phyloP scores from a whole-genome alignment of 2,888 invertebrate genomes.

The Palloptera scutellata region DNA sequence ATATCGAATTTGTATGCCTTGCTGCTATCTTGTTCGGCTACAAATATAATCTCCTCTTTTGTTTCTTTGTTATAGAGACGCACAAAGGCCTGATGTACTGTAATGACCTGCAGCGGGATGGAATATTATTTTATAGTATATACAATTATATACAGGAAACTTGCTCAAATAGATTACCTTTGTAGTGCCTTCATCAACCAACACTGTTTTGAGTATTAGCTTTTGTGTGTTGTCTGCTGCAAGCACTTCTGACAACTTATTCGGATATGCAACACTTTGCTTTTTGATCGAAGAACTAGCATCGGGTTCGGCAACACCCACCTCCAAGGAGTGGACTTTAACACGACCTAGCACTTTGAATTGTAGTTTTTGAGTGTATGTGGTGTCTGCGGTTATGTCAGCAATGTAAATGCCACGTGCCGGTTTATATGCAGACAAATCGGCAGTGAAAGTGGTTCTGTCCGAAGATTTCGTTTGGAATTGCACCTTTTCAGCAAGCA shows the following conservation, averaged over 20 bases:
- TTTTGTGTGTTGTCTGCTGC: conserved; percentile 92
- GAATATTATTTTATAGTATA: not conserved
- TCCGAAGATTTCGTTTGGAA: conserved; percentile 74
- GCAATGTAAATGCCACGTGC: conserved; percentile 87
- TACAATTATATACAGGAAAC: not conserved
- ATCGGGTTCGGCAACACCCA: conserved; percentile 90
- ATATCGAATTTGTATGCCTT: conserved; percentile 90
- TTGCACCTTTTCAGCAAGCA: conserved; percentile 67
- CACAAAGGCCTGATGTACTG: conserved; percentile 88
- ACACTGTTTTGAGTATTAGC: conserved; percentile 80
- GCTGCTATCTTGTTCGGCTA: conserved; percentile 85
- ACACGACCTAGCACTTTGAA: conserved; percentile 81
- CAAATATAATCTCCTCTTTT: conserved; percentile 89
- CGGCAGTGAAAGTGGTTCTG: conserved; percentile 77
- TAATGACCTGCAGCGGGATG: conserved; percentile 65
- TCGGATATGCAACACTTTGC: conserved; percentile 76
- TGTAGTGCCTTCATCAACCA: conserved; percentile 75
- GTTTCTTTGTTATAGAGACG: conserved; percentile 73
- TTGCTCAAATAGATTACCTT: conserved; percentile 60
- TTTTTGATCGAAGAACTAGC: conserved; percentile 84
- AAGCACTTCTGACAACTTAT: conserved; percentile 73
- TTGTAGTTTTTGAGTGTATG: conserved; percentile 69
- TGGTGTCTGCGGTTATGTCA: conserved; percentile 74
- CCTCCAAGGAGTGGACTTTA: conserved; percentile 78
- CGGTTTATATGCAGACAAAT: conserved; percentile 79